Evolutionary conservation across 2,113 vertebrate species (phyloP), one percentile per base, ranked within the genome.

Genomic region (Gymnogyps californianus): DNA sequence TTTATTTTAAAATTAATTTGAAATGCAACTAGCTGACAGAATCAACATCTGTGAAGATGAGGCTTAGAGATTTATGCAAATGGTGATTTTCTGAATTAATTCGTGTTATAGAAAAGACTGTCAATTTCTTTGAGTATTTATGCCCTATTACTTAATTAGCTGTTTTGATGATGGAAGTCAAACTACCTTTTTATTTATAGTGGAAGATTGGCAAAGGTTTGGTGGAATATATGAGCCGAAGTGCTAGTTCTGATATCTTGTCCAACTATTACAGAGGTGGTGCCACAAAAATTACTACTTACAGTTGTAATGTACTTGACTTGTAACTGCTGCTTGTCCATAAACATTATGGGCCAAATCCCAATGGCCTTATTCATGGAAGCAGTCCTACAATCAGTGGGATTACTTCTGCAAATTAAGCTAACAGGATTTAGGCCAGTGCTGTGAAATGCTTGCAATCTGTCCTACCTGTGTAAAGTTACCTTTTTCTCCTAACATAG

Each of bases 1-100:
- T 98, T 98, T 97, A 98, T 97, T 98, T 97, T 98, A 97, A 98
- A 98, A 98, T 97, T 91, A 97, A 98, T 98, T 98, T 97, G 96
- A 98, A 98, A 98, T 94, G 97, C 97, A 98, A 95, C 96, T 97
- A 97, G 95, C 93, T 98, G 98, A 98, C 97, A 98, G 97, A 98
- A 97, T 97, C 97, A 98, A 98, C 97, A 98, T 97, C 97, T 98
- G 98, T 97, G 97, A 97, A 98, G 97, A 98, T 82, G 94, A 97
- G 97, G 96, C 97, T 96, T 97, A 95, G 83, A 98, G 94, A 98
- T 98, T 97, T 98, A 98, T 98, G 98, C 96, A 98, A 98, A 98
- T 98, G 54, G 66, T 78, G 85, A 77, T 85, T 67, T 97, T 98
- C 96, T 96, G 95, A 97, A 98, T 98, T 98, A 98, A 98, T 98